Base-by-base conservation (phyloP, 37 sponge, comb jelly and placozoan genomes). In the Beroe ovata region DNA sequence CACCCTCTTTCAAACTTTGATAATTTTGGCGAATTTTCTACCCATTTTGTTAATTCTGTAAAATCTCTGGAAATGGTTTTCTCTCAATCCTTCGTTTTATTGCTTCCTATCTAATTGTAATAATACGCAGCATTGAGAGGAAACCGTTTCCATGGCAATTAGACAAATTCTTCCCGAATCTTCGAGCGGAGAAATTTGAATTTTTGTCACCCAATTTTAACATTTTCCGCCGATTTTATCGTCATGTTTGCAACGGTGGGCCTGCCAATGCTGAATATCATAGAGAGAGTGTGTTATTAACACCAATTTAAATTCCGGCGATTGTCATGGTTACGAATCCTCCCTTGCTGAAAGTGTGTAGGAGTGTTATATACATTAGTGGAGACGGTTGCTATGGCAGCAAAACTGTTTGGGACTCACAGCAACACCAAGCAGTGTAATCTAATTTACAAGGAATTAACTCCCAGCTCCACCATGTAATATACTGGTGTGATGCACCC, bases 271-370 rank as follows among this genome's bases (percentile, higher is more conserved):
- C n/a, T n/a, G n/a, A n/a, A n/a, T n/a, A n/a, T n/a, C n/a, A n/a
- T n/a, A n/a, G n/a, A n/a, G n/a, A n/a, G n/a, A 47, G 34, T 34
- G 69, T 66, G 69, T 66, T 66, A 66, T 66, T 66, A 66, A 66
- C 69, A 66, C 69, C 69, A 29, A 66, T 66, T 66, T 34, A 33
- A 25, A 66, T 34, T 66, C 30, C 69, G 30, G 34, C 14, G 30
- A 37, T 66, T 30, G 35, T 37, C 69, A 66, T 66, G 35, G 69
- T 2, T 34, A 66, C 69, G 36, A 30, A 25, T 14, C 18, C 69
- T 32, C 69, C 32, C 30, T 30, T 32, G 18, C 11, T 34, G 35
- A 47, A 11, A 11, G 6, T 47, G 11, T 47, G 54, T 16, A 11
- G 54, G 54, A 47, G 54, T 47, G 54, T 47, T 47, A 11, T 47